phyloP scores from a whole-genome alignment of 1,140 invertebrate species.

The Drosophila nasuta region DNA sequence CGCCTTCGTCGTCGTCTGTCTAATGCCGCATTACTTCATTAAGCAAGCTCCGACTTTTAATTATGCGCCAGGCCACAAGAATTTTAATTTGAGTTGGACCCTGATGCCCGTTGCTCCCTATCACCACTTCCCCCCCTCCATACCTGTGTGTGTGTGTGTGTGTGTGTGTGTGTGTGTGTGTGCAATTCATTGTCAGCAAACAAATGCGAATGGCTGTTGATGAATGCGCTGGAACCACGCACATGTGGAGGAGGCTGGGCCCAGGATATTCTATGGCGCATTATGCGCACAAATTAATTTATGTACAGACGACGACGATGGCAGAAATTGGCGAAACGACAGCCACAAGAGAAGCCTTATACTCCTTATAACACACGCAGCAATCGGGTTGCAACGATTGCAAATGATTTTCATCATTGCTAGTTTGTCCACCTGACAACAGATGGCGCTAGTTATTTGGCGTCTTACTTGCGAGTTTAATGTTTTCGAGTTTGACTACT shows the following conservation, averaged over 20 bases:
- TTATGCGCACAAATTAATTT: conserved; percentile 82
- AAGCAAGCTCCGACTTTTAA: conserved; percentile 69
- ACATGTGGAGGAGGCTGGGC: conserved; percentile 42
- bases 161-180: conserved; percentile 26
- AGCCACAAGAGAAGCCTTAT: neutral
- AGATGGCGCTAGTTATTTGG: neutral
- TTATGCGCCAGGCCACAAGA: conserved; percentile 60
- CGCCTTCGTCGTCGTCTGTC: conserved; percentile 49
- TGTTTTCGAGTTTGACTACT: too few relatives aligned
- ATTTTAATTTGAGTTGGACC: conserved; percentile 73
- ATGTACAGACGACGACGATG: conserved; percentile 50
- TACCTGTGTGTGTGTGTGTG: neutral
- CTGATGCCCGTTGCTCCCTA: too few relatives aligned
- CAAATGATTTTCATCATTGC: neutral
- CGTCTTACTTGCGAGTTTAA: too few relatives aligned
- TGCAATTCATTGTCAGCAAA: conserved; percentile 84
- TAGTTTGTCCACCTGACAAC: neutral
- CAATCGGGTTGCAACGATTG: neutral
- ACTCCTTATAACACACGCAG: neutral
- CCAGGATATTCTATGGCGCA: conserved; percentile 66
- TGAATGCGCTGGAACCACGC: conserved; percentile 79
- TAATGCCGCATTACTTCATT: conserved; percentile 75
- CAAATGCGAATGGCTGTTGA: conserved; percentile 75
- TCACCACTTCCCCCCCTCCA: neutral
- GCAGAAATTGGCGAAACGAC: conserved; percentile 27